Conservation (phyloP, 2,888 invertebrate genomes). For the Ophioninae sp. region DNA sequence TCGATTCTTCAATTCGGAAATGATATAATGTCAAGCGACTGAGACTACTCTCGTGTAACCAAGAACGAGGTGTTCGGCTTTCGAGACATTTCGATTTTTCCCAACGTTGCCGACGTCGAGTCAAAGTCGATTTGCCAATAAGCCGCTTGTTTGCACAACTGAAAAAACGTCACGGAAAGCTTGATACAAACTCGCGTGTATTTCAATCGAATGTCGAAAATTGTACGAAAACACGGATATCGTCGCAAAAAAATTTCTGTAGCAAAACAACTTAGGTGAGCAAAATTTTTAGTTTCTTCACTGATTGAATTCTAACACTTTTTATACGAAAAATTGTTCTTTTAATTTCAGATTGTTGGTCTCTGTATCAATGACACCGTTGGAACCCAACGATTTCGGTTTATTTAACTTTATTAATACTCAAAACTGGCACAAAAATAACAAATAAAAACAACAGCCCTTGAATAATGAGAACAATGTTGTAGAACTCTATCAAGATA, state of each 20-base stretch:
- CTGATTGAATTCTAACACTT: no score
- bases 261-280: background rate
- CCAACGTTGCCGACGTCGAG: background rate
- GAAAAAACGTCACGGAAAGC: background rate
- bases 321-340: no score
- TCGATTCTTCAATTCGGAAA: background rate
- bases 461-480: no score
- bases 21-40: background rate
- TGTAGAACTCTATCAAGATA: no score
- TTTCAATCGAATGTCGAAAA: background rate
- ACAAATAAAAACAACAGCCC: no score
- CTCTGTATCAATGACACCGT: no score
- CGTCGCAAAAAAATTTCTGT: background rate
- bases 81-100: background rate
- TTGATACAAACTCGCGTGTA: background rate
- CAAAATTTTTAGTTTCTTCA: background rate
- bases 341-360: no score
- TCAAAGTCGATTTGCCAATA: background rate
- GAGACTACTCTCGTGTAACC: background rate
- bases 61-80: background rate
- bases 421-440: no score
- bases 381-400: no score
- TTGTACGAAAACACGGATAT: background rate
- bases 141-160: slow-evolving; percentile 15
- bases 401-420: no score